Conservation (phyloP, 2,888 invertebrate species). For the Dolichomitus sp. region DNA sequence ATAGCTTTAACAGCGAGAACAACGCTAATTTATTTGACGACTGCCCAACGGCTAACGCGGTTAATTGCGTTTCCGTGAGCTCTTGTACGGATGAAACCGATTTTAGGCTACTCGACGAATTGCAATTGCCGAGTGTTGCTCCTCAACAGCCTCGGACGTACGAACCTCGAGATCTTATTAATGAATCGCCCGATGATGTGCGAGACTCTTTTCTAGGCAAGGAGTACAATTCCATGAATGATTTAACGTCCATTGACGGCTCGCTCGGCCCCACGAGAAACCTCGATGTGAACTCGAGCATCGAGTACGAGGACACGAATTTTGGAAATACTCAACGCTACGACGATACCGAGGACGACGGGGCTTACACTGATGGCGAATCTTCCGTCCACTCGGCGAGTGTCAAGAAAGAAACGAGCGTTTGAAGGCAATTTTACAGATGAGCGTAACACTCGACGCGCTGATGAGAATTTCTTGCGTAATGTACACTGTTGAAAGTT, state of each 20-base stretch:
- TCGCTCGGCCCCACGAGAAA: constrained; percentile 69
- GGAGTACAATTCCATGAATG: constrained; percentile 75
- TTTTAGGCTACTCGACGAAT: constrained; percentile 64
- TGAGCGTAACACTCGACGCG: neutral
- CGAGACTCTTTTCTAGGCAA: constrained; percentile 66
- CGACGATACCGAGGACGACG: constrained; percentile 60
- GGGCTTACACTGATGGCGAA: constrained; percentile 67
- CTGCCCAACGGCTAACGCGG: constrained; percentile 64
- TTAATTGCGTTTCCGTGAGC: constrained; percentile 67
- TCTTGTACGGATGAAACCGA: constrained; percentile 66
- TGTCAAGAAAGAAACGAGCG: constrained; percentile 84
- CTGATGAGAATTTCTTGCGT: neutral
- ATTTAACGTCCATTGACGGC: constrained; percentile 72
- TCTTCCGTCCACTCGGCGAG: constrained; percentile 70
- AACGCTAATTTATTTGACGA: constrained; percentile 29
- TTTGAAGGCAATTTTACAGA: constrained; percentile 72
- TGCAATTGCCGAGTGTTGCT: constrained; percentile 60
- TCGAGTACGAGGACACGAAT: constrained; percentile 69
- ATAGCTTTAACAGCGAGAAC: constrained; percentile 74
- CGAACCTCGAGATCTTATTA: constrained; percentile 7
- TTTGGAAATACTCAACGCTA: constrained; percentile 65
- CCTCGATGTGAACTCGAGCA: constrained; percentile 69
- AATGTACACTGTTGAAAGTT: neutral
- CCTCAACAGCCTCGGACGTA: constrained; percentile 24
- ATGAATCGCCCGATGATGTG: constrained; percentile 55